phyloP scores from a whole-genome alignment of 2,888 invertebrate genomes.

The Lasioglossum malachurum region DNA sequence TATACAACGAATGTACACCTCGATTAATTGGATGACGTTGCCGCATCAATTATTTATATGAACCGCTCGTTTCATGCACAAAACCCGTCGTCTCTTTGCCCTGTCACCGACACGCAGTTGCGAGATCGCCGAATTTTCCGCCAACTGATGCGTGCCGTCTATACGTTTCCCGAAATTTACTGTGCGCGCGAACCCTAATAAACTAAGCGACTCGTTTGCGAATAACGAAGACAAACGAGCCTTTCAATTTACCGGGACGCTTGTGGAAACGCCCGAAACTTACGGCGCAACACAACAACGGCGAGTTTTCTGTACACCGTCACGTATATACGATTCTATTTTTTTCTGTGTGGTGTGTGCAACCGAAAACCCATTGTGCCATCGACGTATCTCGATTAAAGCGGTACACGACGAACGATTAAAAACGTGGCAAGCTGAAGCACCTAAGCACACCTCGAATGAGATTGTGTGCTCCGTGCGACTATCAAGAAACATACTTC shows the following conservation, averaged over 20 bases:
- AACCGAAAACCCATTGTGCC: slow-evolving; percentile 24
- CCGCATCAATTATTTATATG: slow-evolving; percentile 51
- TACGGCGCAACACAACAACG: background rate
- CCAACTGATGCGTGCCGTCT: slow-evolving; percentile 29
- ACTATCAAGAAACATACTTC: too few relatives aligned
- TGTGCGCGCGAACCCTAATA: background rate
- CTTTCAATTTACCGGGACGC: slow-evolving; percentile 51
- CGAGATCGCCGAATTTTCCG: slow-evolving; percentile 31
- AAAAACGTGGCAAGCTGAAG: background rate
- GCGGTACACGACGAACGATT: background rate
- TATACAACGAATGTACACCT: slow-evolving; percentile 24
- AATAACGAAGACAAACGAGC: slow-evolving; percentile 73
- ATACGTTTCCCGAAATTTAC: slow-evolving; percentile 21
- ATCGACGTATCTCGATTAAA: slow-evolving; percentile 28
- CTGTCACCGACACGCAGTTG: slow-evolving; percentile 28
- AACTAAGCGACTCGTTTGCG: slow-evolving; percentile 48
- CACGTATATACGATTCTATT: background rate
- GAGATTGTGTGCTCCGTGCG: background rate
- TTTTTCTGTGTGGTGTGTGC: background rate
- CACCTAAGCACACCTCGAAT: background rate
- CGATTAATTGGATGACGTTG: slow-evolving; percentile 40
- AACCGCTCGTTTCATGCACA: slow-evolving; percentile 5
- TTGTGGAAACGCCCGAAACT: slow-evolving; percentile 15
- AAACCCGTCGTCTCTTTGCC: background rate
- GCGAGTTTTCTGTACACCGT: background rate